phyloP scores from a whole-genome alignment of 2,113 vertebrate genomes.

The Pluvianellus socialis region DNA sequence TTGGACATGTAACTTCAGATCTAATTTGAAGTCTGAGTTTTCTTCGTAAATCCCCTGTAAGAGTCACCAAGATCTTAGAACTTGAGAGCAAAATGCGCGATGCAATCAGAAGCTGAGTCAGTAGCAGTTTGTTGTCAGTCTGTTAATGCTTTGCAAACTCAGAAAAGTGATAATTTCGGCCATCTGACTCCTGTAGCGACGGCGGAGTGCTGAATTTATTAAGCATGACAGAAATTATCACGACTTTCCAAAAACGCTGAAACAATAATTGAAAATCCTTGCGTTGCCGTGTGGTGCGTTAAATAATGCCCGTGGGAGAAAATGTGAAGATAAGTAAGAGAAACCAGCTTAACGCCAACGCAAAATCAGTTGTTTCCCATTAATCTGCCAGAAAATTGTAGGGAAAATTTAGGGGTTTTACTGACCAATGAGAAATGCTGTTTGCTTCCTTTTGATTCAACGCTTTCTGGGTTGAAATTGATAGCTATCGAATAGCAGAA shows the following conservation, averaged over 20 bases:
- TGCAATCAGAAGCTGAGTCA: neutral
- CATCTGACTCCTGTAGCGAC: neutral
- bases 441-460: neutral
- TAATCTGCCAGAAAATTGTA: neutral
- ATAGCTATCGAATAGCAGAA: rapidly evolving
- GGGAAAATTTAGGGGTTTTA: neutral
- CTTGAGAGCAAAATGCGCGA: neutral
- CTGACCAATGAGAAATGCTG: neutral
- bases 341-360: neutral
- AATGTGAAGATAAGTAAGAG: neutral
- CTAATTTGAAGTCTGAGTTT: neutral
- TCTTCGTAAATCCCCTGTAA: neutral
- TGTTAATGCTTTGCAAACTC: neutral
- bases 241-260: neutral
- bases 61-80: neutral
- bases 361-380: neutral
- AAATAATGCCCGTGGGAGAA: neutral
- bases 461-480: neutral
- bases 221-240: neutral
- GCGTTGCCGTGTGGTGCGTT: rapidly evolving
- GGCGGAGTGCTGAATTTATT: neutral
- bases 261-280: neutral
- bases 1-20: neutral
- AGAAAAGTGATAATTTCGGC: neutral
- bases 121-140: neutral